A percentile compares a stretch with the other conserved stretches of the same genome.
These are phyloP conservation scores for Exaiptasia diaphana DNA, from an alignment of 64 coral and sea anemone genomes.

Conservation along the genomic window DNA sequence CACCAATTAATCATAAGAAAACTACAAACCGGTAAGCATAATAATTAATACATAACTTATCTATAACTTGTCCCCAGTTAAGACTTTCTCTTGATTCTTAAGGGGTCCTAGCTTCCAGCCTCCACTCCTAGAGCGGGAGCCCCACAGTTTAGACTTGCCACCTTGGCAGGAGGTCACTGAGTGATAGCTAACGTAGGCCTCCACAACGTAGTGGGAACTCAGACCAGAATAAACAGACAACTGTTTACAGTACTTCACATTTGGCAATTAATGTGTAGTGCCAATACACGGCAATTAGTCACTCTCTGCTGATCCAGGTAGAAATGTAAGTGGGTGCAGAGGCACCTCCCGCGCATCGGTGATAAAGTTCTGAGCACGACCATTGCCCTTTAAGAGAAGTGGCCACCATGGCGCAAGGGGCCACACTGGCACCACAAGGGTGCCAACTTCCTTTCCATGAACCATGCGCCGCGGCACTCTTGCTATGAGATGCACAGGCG, in stretches of 20 bases:
- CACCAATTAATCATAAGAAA: not conserved
- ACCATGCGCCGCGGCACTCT: not conserved
- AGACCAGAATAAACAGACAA: not conserved
- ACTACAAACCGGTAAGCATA: not conserved
- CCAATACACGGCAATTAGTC: not conserved
- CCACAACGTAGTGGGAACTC: not conserved
- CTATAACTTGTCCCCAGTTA: not conserved
- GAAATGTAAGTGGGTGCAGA: not conserved
- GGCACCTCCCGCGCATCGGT: conserved; percentile 3
- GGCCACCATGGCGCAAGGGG: conserved; percentile 8
- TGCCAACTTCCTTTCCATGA: not conserved
- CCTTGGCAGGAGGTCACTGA: not conserved
- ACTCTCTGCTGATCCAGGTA: not conserved
- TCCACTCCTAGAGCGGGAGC: not conserved
- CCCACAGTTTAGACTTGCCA: not conserved
- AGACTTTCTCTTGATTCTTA: not conserved
- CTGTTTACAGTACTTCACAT: not conserved
- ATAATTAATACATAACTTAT: not conserved
- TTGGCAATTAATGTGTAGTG: not conserved
- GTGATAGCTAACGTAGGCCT: not conserved
- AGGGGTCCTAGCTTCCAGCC: not conserved
- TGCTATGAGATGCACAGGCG: not conserved
- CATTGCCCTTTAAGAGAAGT: not conserved
- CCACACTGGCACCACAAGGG: conserved; percentile 24
- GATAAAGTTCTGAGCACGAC: not conserved